phyloP scores from a whole-genome alignment of 1,140 invertebrate species.

The Scaptomyza pallida region DNA sequence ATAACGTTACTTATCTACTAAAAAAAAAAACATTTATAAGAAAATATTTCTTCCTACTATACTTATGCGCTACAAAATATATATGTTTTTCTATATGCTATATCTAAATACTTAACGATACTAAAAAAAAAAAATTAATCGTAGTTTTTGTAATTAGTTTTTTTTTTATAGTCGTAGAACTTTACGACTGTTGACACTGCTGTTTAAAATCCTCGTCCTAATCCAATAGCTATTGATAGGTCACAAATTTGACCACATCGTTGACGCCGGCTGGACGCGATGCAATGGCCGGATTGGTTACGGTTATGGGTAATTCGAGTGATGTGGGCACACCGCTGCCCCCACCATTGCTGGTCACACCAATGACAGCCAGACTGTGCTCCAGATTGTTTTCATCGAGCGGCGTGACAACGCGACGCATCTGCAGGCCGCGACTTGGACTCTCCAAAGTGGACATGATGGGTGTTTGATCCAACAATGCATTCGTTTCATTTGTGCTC shows the following conservation, averaged over 20 bases:
- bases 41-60: too few species aligned
- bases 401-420: constrained; percentile 50
- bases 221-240: constrained; percentile 46
- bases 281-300: constrained; percentile 88
- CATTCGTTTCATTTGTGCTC: constrained; percentile 87
- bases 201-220: too few species aligned
- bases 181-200: too few species aligned
- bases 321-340: constrained; percentile 86
- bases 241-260: constrained; percentile 55
- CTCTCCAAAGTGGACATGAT: constrained; percentile 92
- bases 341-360: constrained; percentile 84
- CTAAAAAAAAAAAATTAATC: neutral
- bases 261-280: constrained; percentile 50
- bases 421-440: constrained; percentile 80
- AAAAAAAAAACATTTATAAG: too few species aligned
- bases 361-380: constrained; percentile 86
- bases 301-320: constrained; percentile 87
- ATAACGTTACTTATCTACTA: too few species aligned
- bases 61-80: too few species aligned
- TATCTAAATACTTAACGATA: too few species aligned
- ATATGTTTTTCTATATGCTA: too few species aligned
- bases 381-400: constrained; percentile 83
- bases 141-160: too few species aligned
- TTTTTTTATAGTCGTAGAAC: too few species aligned
- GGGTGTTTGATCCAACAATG: constrained; percentile 88